Conservation (phyloP, 2,797 vertebrate species). For the Acestrorhynchus altus region DNA sequence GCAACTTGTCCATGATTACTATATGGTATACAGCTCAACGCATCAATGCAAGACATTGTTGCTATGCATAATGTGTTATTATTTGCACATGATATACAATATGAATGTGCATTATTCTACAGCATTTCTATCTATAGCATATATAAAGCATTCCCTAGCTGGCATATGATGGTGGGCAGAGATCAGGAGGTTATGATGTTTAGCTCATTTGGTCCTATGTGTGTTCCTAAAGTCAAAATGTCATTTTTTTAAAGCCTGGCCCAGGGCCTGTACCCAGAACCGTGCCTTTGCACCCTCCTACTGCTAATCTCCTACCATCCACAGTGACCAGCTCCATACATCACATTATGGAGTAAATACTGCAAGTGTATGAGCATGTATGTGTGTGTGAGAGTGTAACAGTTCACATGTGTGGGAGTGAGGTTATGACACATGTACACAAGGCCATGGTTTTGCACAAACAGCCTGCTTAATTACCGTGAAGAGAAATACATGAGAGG, state of each 20-base stretch:
- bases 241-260: constrained; percentile 79
- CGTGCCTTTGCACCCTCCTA: constrained; percentile 66
- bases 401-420: constrained; percentile 59
- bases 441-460: constrained; percentile 52
- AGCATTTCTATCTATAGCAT: constrained; percentile 11
- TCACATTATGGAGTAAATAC: constrained; percentile 22
- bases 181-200: constrained; percentile 72
- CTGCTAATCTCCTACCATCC: constrained; percentile 59
- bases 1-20: not conserved
- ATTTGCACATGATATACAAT: not conserved
- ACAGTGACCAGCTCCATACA: constrained; percentile 37
- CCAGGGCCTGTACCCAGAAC: constrained; percentile 69
- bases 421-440: constrained; percentile 48
- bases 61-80: not conserved
- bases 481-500: constrained; percentile 54
- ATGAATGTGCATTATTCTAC: constrained; percentile 5
- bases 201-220: constrained; percentile 61
- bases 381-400: constrained; percentile 63
- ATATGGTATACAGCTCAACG: not conserved
- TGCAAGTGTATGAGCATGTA: constrained; percentile 33
- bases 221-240: constrained; percentile 37
- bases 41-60: not conserved
- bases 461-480: constrained; percentile 60
- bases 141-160: constrained; percentile 19
- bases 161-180: constrained; percentile 3